Percentiles rank a stretch among this genome's conserved stretches.
phyloP scores from a whole-genome alignment of 2,113 vertebrate species.

The Ammodytes marinus region DNA sequence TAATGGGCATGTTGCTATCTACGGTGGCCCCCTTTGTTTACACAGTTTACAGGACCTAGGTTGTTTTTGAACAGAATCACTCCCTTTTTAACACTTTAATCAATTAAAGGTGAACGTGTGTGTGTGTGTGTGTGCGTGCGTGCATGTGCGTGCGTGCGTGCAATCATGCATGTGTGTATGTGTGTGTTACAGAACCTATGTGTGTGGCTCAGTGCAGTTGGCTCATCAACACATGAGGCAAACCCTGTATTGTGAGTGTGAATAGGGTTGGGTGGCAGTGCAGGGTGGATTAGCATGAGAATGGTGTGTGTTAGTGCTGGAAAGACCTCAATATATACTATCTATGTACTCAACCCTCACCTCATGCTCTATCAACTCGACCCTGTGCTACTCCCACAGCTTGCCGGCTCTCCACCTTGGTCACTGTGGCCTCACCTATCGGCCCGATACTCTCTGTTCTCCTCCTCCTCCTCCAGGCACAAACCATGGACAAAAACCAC shows the following conservation, averaged over 20 bases:
- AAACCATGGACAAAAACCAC: slow-evolving; percentile 53
- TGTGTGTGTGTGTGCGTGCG: not conserved
- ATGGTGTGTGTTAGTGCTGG: slow-evolving; percentile 57
- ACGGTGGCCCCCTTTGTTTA: too few species aligned
- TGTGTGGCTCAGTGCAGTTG: not conserved
- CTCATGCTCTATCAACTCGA: slow-evolving; percentile 34
- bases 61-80: too few species aligned
- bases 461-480: slow-evolving; percentile 9
- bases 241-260: slow-evolving; percentile 54
- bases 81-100: too few species aligned
- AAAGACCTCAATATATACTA: slow-evolving; percentile 8
- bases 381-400: slow-evolving; percentile 16
- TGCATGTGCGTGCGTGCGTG: too few species aligned
- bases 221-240: slow-evolving; percentile 33
- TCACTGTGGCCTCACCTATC: not conserved
- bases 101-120: not conserved
- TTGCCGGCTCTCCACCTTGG: not conserved
- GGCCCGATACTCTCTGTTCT: not conserved
- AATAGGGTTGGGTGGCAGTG: slow-evolving; percentile 22
- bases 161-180: not conserved
- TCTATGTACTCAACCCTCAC: not conserved
- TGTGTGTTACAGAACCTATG: not conserved
- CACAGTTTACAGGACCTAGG: too few species aligned
- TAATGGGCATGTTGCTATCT: too few species aligned
- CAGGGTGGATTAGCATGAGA: slow-evolving; percentile 76